Conservation (phyloP, 2,113 vertebrate genomes). For the Leptodactylus fuscus region DNA sequence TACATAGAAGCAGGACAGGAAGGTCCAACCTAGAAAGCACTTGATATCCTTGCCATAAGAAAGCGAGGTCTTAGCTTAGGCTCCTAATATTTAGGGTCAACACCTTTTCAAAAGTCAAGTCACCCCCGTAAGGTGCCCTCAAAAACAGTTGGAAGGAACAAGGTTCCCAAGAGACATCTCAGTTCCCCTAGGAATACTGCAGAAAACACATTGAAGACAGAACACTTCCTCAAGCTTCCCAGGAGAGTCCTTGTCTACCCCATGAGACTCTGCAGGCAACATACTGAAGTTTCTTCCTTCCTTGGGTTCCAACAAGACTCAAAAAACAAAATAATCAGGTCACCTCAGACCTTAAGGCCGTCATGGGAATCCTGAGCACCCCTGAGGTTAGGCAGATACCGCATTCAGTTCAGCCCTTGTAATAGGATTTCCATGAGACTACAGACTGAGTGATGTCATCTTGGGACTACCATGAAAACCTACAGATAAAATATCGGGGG, state of each 20-base stretch:
- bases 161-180: not conserved
- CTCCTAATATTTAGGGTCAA: not conserved
- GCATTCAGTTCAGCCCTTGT: not conserved
- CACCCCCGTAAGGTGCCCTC: not conserved
- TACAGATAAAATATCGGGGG: not conserved
- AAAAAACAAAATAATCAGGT: not conserved
- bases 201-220: not conserved
- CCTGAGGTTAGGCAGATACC: not conserved
- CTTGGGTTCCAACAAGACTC: not conserved
- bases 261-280: not conserved
- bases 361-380: not conserved
- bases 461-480: not conserved
- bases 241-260: not conserved
- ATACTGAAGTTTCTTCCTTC: not conserved
- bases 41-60: not conserved
- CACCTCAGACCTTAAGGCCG: not conserved
- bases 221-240: not conserved
- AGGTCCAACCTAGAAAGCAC: not conserved
- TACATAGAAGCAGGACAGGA: not conserved
- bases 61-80: not conserved
- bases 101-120: not conserved
- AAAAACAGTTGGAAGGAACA: not conserved
- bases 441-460: not conserved
- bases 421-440: not conserved
- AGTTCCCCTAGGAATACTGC: not conserved